Base-by-base conservation (phyloP, 2,888 invertebrate species). In the Camponotus fellah region DNA sequence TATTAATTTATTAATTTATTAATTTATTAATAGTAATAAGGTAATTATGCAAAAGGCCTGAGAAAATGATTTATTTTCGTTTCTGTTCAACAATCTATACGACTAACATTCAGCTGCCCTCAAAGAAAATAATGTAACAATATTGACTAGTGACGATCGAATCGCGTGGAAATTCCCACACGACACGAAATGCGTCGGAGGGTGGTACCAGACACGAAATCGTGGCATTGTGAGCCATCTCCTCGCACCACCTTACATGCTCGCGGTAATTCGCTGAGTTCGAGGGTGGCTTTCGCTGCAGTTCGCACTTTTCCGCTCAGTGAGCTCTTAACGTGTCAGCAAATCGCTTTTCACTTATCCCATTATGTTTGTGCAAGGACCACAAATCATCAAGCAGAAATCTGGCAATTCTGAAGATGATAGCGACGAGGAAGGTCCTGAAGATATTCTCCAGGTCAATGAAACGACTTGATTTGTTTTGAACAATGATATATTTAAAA, bases 311-410 rank as follows among this genome's bases (percentile, higher is more conserved):
- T 32, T 43, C 66, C 60, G 43, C 32, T 64, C 56, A 77, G 43
- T 62, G 12, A 68, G 49, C 65, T 60, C 82, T 62, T 26, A 74
- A 64, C 26, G 80, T 64, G 40, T 49, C 62, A 58, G 60, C 75
- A 60, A 68, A 53, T 62, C 46, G 69, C 56, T 62, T 66, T 72
- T 65, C 58, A 37, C 53, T 10, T 26, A 21, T 21, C 66, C 9
- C 2, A 72, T 46, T 56, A 95, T 95, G 95, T 95, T 95, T 76
- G 95, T 95, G 32, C 94, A 94, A 83, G 94, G 92, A 8, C 93
- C 93, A 1, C 87, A 84, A 62, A 82, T 91, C 17, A 34, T 88
- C 79, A 89, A 87, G 43, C 90, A 93, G 2, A 91, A 65, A 14
- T 94, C 94, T 8, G 94, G 94, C 5, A 91, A 92, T 82, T 93